A percentile compares a stretch with the other conserved stretches of the same genome.
These are phyloP conservation scores for Ptychobarbus kaznakovi DNA, from an alignment of 2,797 vertebrate species.

Conservation along the genomic window DNA sequence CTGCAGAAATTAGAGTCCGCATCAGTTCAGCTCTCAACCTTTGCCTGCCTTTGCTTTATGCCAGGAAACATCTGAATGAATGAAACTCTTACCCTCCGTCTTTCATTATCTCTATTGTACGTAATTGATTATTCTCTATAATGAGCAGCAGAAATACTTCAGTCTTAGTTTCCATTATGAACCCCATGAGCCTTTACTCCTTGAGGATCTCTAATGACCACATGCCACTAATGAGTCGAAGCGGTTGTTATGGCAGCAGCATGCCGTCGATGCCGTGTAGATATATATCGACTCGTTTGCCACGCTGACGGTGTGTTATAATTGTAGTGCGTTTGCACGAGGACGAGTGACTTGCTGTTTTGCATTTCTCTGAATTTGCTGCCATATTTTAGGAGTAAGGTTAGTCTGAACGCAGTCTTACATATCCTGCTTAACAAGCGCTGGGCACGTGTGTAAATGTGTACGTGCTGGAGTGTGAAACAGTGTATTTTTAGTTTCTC, in stretches of 20 bases:
- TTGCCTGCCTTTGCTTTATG: constrained; percentile 21
- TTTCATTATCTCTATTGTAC: constrained; percentile 23
- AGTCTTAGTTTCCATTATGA: constrained; percentile 53
- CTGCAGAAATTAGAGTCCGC: constrained; percentile 32
- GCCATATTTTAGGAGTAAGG: constrained; percentile 17
- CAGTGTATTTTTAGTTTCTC: constrained; percentile 74
- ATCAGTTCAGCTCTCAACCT: constrained; percentile 14
- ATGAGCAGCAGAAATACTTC: constrained; percentile 56
- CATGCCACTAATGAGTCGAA: constrained; percentile 55
- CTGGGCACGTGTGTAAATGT: constrained; percentile 56
- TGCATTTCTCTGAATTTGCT: constrained; percentile 9
- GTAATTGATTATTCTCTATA: constrained; percentile 47
- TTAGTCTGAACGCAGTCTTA: constrained; percentile 13
- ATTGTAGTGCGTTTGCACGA: neutral
- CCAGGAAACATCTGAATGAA: constrained; percentile 19
- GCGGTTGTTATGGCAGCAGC: constrained; percentile 64
- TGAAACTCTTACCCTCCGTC: constrained; percentile 11
- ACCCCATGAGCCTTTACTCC: constrained; percentile 36
- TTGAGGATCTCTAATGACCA: constrained; percentile 55
- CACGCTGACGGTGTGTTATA: neutral
- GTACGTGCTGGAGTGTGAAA: constrained; percentile 47
- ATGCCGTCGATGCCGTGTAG: constrained; percentile 25
- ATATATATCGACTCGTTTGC: constrained; percentile 38
- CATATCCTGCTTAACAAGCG: constrained; percentile 12
- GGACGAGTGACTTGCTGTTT: constrained; percentile 13